A percentile compares a stretch with the other conserved stretches of the same genome.
Conservation (phyloP, 2,797 vertebrate species). For the Chelmon rostratus region DNA sequence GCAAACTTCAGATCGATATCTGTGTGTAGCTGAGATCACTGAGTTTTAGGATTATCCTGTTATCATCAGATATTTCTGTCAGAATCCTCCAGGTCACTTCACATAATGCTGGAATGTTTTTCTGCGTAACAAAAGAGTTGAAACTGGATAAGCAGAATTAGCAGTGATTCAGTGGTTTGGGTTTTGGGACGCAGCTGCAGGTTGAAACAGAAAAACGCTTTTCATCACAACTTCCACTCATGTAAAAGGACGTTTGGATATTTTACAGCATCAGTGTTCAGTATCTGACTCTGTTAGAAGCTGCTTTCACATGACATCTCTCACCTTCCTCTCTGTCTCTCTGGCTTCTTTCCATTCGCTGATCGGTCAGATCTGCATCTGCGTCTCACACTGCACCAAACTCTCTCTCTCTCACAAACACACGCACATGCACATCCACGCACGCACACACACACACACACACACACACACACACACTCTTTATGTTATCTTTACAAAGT, state of each 20-base stretch:
- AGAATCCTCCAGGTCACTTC: background rate
- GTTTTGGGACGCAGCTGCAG: background rate
- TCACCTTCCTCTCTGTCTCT: background rate
- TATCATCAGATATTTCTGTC: no score
- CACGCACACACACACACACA: constrained; percentile 23
- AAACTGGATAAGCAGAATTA: no score
- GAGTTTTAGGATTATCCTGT: background rate
- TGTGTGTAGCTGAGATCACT: no score
- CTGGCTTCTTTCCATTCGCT: constrained; percentile 26
- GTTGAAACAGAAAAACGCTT: background rate
- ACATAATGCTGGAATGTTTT: background rate
- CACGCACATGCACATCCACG: no score
- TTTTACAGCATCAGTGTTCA: background rate
- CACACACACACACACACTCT: constrained; percentile 18
- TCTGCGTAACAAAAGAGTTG: no score
- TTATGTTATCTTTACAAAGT: constrained; percentile 40
- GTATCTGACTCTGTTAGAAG: background rate
- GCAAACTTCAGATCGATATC: background rate
- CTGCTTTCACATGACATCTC: background rate
- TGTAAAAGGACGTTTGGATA: background rate
- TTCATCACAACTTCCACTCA: background rate
- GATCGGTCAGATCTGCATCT: constrained; percentile 30
- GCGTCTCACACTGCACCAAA: constrained; percentile 6
- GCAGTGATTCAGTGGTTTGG: background rate
- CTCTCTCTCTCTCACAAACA: background rate